Conservation (phyloP, 2,113 vertebrate species). For the Chaenocephalus aceratus region DNA sequence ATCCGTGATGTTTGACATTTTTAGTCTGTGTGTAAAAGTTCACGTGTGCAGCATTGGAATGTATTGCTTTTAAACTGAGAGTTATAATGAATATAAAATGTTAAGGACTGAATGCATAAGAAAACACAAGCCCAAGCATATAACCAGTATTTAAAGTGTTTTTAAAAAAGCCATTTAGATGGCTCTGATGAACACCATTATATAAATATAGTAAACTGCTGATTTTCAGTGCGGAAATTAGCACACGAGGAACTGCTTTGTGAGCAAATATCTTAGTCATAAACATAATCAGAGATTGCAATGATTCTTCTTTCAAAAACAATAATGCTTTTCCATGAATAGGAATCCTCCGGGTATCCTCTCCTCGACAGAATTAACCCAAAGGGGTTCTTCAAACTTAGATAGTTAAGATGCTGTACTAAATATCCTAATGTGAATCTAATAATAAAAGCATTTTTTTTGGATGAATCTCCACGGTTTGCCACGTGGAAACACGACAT, state of each 20-base stretch:
- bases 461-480: constrained; percentile 34
- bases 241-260: constrained; percentile 4
- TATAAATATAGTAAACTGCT: background rate
- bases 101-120: background rate
- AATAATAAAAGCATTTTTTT: constrained; percentile 36
- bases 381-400: constrained; percentile 18
- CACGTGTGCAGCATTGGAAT: background rate
- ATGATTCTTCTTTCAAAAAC: constrained; percentile 5
- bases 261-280: constrained; percentile 4
- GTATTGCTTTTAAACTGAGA: background rate
- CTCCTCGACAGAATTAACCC: constrained; percentile 8
- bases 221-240: background rate
- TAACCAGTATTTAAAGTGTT: background rate
- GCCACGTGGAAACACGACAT: constrained; percentile 47
- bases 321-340: background rate
- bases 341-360: background rate
- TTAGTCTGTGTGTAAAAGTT: constrained; percentile 25
- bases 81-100: constrained; percentile 10
- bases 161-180: background rate
- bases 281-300: constrained; percentile 1
- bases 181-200: background rate
- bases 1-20: background rate
- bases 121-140: background rate
- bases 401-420: constrained; percentile 8
- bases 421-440: constrained; percentile 39